Evolutionary conservation across 2,113 vertebrate species (phyloP), one percentile per base, ranked within the genome.

Genomic region (Promerops cafer): DNA sequence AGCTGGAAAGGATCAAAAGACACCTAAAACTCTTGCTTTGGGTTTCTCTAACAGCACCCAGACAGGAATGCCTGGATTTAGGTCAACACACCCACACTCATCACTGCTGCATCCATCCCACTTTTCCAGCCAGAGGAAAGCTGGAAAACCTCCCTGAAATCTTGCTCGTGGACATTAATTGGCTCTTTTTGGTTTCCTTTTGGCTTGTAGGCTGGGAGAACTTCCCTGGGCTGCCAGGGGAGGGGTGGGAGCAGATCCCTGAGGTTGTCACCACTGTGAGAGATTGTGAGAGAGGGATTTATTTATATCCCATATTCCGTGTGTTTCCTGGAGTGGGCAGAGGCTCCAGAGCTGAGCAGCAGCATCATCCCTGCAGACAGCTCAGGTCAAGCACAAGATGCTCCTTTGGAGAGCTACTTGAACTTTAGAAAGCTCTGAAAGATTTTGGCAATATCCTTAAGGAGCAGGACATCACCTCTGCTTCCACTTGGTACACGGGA

Each of bases 271-370:
- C 80, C 93, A 47, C 52, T 2, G 35, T 15, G 17, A 84, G 79
- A 65, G 79, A 77, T 49, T 72, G 81, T 74, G 86, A 83, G 92
- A 47, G 94, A 94, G 57, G 89, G 65, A 85, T 95, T 96, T 94
- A 71, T 91, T 95, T 84, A 27, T 52, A 94, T 89, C 90, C 75
- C 68, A 21, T 18, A 72, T 53, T 82, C 89, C 92, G 30, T 56
- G 50, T 13, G 44, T 92, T 91, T 91, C 95, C 89, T 85, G 92
- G 85, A 91, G 81, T 1, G 13, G 81, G 63, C 53, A 88, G 89
- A 78, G 50, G 18, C 23, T 83, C n/a, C 35, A 30, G 70, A 75
- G 65, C 59, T 59, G 50, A 42, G 84, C 70, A 80, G 89, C 63
- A 83, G 39, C 78, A 86, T 13, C 5, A 0, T 22, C 57, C 83